A percentile compares a stretch with the other conserved stretches of the same genome.
Conservation (phyloP, 2,797 vertebrate species). For the Loris lydekkerianus region DNA sequence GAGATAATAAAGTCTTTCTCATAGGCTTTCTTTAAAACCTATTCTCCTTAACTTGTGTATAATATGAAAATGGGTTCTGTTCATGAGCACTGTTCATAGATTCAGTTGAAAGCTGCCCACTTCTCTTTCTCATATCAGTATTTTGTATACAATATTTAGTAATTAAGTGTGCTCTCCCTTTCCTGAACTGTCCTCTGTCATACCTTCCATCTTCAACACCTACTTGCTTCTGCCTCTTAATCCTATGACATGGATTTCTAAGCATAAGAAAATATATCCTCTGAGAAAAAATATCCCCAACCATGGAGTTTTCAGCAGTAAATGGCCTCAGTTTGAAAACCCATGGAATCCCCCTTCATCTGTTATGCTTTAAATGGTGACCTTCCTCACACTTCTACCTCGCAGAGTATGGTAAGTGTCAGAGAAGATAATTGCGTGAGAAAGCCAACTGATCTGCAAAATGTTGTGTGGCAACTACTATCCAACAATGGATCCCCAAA, state of each 20-base stretch:
- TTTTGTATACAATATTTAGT: background rate
- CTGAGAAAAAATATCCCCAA: background rate
- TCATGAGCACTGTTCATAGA: background rate
- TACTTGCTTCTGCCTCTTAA: background rate
- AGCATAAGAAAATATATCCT: background rate
- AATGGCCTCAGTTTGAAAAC: background rate
- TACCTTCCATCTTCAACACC: background rate
- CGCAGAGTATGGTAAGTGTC: background rate
- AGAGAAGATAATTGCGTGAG: background rate
- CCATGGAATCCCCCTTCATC: background rate
- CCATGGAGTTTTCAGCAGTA: background rate
- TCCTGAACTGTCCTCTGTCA: background rate
- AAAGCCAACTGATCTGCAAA: background rate
- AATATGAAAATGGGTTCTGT: background rate
- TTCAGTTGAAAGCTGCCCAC: background rate
- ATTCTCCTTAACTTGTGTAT: background rate
- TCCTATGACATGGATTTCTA: background rate
- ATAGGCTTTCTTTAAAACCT: slow-evolving; percentile 19
- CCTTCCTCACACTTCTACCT: background rate
- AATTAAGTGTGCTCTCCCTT: background rate
- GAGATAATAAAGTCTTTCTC: background rate
- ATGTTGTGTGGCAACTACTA: background rate
- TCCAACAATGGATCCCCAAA: background rate
- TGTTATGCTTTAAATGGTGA: background rate
- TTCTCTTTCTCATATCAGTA: background rate